Conservation (phyloP, 2,888 invertebrate species). For the Taphrorychus bicolor region DNA sequence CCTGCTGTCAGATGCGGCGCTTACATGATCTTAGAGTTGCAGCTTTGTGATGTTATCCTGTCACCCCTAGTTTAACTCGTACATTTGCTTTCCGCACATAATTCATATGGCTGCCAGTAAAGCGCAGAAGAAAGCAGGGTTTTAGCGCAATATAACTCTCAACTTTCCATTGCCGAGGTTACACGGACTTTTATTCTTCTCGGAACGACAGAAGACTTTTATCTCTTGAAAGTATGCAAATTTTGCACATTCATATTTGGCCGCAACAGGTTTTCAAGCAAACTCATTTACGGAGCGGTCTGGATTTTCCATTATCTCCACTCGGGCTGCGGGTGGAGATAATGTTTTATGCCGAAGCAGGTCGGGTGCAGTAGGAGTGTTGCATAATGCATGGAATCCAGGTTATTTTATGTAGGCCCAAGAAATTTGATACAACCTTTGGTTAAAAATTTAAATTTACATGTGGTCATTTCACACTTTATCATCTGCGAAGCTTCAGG, state of each 20-base stretch:
- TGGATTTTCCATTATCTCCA: constrained; percentile 30
- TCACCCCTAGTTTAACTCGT: no score
- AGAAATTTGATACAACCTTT: no score
- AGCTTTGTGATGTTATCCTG: no score
- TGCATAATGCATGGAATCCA: neutral
- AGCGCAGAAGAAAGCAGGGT: neutral
- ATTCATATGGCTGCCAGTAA: neutral
- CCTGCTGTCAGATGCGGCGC: no score
- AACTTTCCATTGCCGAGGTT: neutral
- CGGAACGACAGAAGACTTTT: neutral
- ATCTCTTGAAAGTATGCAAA: neutral
- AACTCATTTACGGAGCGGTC: constrained; percentile 26
- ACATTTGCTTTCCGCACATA: no score
- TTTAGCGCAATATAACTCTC: neutral
- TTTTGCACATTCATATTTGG: neutral
- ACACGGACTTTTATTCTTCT: neutral
- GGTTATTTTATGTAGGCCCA: neutral
- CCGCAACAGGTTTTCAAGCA: constrained; percentile 29
- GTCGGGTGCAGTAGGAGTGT: neutral
- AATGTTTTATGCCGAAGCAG: neutral
- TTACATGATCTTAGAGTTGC: no score
- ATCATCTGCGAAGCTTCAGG: no score
- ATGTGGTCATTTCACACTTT: no score
- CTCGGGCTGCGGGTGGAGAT: neutral
- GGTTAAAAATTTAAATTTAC: no score